Percentiles rank a stretch among this genome's conserved stretches.
These are phyloP conservation scores for Drosophila mettleri DNA, from an alignment of 2,888 invertebrate species.

Conservation along the genomic window DNA sequence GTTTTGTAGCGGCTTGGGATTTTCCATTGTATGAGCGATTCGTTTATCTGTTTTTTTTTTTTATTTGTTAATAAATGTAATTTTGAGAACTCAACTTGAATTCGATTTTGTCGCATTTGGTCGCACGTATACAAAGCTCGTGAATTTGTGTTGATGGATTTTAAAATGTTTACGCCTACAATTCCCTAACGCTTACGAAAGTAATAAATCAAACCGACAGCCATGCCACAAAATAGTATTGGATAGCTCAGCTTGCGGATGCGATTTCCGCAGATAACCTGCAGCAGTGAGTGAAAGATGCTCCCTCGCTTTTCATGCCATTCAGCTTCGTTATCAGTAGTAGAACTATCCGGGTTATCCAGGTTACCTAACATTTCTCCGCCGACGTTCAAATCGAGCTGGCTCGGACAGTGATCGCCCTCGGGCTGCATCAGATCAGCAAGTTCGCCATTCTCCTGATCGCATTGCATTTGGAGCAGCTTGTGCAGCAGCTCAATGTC, in stretches of 20 bases:
- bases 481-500: conserved; percentile 50
- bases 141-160: conserved; percentile 23
- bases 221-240: conserved; percentile 61
- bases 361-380: neutral
- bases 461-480: conserved; percentile 36
- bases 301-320: conserved; percentile 3
- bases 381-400: conserved; percentile 2
- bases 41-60: neutral
- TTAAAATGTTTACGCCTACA: conserved; percentile 9
- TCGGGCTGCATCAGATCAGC: neutral
- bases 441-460: neutral
- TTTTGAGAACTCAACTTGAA: conserved; percentile 44
- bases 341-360: neutral
- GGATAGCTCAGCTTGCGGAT: conserved; percentile 50
- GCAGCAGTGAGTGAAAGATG: conserved; percentile 32
- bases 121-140: conserved; percentile 11
- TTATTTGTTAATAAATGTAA: conserved; percentile 47
- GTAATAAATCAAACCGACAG: conserved; percentile 59
- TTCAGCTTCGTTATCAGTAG: neutral
- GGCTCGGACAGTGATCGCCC: neutral
- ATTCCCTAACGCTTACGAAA: conserved; percentile 60
- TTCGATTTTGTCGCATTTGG: conserved; percentile 34
- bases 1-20: neutral
- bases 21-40: conserved; percentile 1
- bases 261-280: conserved; percentile 30